Base-by-base conservation (phyloP, 2,113 vertebrate genomes). In the Holacanthus passer region DNA sequence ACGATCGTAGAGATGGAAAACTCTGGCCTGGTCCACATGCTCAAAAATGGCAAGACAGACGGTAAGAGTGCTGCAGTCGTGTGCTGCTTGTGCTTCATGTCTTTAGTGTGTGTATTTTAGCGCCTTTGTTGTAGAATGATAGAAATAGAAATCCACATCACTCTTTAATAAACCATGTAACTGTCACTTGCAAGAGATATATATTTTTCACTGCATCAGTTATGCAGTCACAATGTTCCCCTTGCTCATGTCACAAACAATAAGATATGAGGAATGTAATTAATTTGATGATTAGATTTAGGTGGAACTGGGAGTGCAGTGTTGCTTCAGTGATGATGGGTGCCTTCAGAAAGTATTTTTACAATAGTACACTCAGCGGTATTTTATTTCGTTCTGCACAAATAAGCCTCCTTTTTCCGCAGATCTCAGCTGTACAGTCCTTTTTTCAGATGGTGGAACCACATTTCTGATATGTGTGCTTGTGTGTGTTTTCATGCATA, bases 1-100 rank as follows among this genome's bases (percentile, higher is more conserved):
- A 99, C 98, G 37, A 99, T 99, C 47, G 98, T 99, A 85, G 98
- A 99, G 94, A 99, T 99, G 98, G 98, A 99, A 91, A 99, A 99
- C 92, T 99, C 98, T 9, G 98, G 98, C 19, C 94, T 99, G 62
- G 98, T 99, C 70, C 98, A 99, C 93, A 99, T 99, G 98, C 95
- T 99, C 79, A 99, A 99, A 93, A 99, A 99, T 17, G 98, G 98
- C 76, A 99, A 99, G 92, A 99, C 98, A 55, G 98, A 99, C 94
- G 98, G 98, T 99, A 93, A 86, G 91, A 84, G 89, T 58, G 8
- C 77, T 58, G 62, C 50, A 3, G 10, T 4, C 17, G 4, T 45
- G 1, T 55, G 17, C 16, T n/a, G 13, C n/a, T n/a, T 41, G 39
- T 9, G 24, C 50, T 8, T 69, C 1, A 13, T 19, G 39, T 41